Percentiles rank a stretch among this genome's conserved stretches.
Evolutionary conservation across 1,140 invertebrate species (phyloP).

Genomic region (Phymorhynchus buccinoides): DNA sequence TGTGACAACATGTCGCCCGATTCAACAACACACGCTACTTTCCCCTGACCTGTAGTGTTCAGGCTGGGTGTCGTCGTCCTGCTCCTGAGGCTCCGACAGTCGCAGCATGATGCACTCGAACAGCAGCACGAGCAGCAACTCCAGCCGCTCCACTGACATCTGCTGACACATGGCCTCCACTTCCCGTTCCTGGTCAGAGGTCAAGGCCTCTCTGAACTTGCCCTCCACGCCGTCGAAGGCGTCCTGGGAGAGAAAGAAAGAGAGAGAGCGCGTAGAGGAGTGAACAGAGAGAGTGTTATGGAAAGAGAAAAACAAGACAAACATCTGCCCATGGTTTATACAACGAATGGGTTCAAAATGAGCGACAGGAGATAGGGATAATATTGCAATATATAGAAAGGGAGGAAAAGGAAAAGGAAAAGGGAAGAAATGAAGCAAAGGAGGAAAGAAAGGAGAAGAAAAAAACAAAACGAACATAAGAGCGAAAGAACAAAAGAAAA

Average conservation of each 20-base stretch:
- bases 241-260: constrained; percentile 45
- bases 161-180: constrained; percentile 28
- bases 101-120: constrained; percentile 57
- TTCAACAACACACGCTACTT: too few relatives aligned
- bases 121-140: constrained; percentile 45
- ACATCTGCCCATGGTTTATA: too few relatives aligned
- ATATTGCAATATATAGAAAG: too few relatives aligned
- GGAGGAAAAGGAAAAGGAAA: too few relatives aligned
- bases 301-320: too few relatives aligned
- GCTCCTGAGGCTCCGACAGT: constrained; percentile 45
- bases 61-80: constrained; percentile 40
- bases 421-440: too few relatives aligned
- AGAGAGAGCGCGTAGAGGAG: too few relatives aligned
- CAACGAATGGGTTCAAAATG: too few relatives aligned
- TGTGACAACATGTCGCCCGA: too few relatives aligned
- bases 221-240: constrained; percentile 47
- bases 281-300: too few relatives aligned
- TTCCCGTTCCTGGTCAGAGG: constrained; percentile 35
- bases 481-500: constrained; percentile 3
- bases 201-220: constrained; percentile 37
- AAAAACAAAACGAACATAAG: neutral
- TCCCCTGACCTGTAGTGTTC: constrained; percentile 1
- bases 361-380: too few relatives aligned
- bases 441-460: too few relatives aligned
- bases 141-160: constrained; percentile 45